These are phyloP conservation scores for Sclerodermus sp. DNA, from an alignment of 2,888 invertebrate genomes.

Conservation along the genomic window DNA sequence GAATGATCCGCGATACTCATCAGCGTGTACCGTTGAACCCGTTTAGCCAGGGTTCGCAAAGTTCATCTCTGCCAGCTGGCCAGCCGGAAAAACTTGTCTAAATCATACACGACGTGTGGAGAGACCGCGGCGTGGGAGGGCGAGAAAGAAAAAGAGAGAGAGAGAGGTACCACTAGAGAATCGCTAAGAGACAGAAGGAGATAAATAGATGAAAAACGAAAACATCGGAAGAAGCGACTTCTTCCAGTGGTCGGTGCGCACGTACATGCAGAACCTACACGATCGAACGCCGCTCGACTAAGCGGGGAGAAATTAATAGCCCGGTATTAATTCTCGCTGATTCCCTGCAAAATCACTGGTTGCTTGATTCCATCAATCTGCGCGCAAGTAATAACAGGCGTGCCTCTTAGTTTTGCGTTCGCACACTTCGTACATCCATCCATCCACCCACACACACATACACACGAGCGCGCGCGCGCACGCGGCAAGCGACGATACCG, in stretches of 20 bases:
- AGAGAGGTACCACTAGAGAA: too few relatives aligned
- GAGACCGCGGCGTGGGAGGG: too few relatives aligned
- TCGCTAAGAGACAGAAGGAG: too few relatives aligned
- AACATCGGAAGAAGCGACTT: too few relatives aligned
- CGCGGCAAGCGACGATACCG: constrained; percentile 11
- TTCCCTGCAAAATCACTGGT: constrained; percentile 54
- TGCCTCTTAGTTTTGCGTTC: constrained; percentile 25
- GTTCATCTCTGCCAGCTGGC: background rate
- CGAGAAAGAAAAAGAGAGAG: too few relatives aligned
- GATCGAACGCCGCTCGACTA: background rate
- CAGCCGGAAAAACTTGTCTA: background rate
- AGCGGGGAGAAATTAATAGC: constrained; percentile 53
- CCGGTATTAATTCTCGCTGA: constrained; percentile 55
- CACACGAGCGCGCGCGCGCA: constrained; percentile 6
- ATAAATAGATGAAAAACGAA: too few relatives aligned
- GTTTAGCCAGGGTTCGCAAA: background rate
- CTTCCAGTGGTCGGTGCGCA: too few relatives aligned
- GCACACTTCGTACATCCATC: constrained; percentile 10
- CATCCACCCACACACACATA: background rate
- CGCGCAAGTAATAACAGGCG: constrained; percentile 52
- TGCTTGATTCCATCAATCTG: constrained; percentile 56
- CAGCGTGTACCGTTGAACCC: too few relatives aligned
- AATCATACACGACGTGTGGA: background rate
- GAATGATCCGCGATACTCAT: too few relatives aligned
- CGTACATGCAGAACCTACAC: too few relatives aligned